Percentiles rank a stretch among this genome's conserved stretches.
These are phyloP conservation scores for Cinara cedri DNA, from an alignment of 2,888 invertebrate species.

Conservation along the genomic window DNA sequence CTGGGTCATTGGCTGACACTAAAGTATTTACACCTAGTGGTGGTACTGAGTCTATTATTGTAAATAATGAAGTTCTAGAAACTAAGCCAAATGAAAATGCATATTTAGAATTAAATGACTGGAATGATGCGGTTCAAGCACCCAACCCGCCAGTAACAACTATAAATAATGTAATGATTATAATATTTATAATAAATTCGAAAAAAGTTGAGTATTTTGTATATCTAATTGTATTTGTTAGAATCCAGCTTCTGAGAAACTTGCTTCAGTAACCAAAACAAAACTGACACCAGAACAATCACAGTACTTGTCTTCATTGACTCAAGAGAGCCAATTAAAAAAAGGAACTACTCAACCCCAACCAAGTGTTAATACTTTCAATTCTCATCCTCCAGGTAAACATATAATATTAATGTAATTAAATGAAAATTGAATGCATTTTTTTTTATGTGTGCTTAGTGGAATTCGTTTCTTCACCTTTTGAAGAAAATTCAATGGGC, in stretches of 20 bases:
- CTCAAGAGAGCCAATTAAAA: slow-evolving; percentile 65
- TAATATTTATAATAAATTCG: background rate
- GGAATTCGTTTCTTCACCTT: slow-evolving; percentile 52
- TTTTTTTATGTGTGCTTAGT: slow-evolving; percentile 23
- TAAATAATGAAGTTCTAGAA: slow-evolving; percentile 20
- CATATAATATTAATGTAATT: slow-evolving; percentile 9
- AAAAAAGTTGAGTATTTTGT: background rate
- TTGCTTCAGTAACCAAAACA: slow-evolving; percentile 59
- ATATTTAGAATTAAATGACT: slow-evolving; percentile 42
- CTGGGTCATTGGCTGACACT: slow-evolving; percentile 90
- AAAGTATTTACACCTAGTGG: slow-evolving; percentile 81
- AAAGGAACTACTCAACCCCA: slow-evolving; percentile 58
- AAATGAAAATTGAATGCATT: background rate
- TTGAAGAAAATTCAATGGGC: slow-evolving; percentile 50
- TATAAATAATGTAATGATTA: slow-evolving; percentile 16
- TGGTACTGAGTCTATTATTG: slow-evolving; percentile 35
- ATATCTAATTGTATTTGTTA: background rate
- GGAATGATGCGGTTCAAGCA: slow-evolving; percentile 52
- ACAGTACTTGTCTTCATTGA: slow-evolving; percentile 68
- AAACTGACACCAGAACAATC: slow-evolving; percentile 68
- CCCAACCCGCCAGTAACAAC: background rate
- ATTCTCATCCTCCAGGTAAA: slow-evolving; percentile 57
- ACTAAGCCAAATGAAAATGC: slow-evolving; percentile 43
- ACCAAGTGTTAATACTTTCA: slow-evolving; percentile 45
- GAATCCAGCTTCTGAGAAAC: slow-evolving; percentile 42